phyloP scores from a whole-genome alignment of 2,113 vertebrate species.

The Hemichromis elongatus region DNA sequence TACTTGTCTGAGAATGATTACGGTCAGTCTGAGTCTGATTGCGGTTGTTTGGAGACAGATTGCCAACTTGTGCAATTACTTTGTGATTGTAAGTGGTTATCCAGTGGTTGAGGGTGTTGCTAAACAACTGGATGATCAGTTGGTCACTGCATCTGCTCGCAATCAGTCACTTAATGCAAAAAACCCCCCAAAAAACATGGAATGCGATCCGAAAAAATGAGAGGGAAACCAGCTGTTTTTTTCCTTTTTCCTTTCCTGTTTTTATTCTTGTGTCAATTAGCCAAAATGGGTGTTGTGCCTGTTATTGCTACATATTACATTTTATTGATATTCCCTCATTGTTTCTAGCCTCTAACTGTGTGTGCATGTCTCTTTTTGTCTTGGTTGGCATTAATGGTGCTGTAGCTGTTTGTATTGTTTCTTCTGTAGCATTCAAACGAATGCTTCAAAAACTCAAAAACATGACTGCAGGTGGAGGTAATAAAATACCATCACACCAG shows the following conservation, averaged over 20 bases:
- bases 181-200: not conserved
- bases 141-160: not conserved
- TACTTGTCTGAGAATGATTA: not conserved
- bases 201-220: not conserved
- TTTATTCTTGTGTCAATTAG: not conserved
- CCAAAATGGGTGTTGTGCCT: not conserved
- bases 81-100: not conserved
- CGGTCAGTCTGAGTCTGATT: not conserved
- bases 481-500: not conserved
- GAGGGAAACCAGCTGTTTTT: fast-evolving
- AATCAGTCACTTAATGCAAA: not conserved
- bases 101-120: not conserved
- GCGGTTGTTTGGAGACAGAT: not conserved
- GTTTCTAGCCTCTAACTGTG: not conserved
- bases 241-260: too few species aligned
- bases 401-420: not conserved
- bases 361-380: not conserved
- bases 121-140: not conserved
- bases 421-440: not conserved
- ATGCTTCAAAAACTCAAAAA: not conserved
- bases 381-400: not conserved
- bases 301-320: not conserved
- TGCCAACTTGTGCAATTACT: not conserved
- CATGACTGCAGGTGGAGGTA: not conserved
- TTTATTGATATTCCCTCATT: not conserved